These are phyloP conservation scores for Labroides dimidiatus DNA, from an alignment of 2,797 vertebrate species.

Conservation along the genomic window DNA sequence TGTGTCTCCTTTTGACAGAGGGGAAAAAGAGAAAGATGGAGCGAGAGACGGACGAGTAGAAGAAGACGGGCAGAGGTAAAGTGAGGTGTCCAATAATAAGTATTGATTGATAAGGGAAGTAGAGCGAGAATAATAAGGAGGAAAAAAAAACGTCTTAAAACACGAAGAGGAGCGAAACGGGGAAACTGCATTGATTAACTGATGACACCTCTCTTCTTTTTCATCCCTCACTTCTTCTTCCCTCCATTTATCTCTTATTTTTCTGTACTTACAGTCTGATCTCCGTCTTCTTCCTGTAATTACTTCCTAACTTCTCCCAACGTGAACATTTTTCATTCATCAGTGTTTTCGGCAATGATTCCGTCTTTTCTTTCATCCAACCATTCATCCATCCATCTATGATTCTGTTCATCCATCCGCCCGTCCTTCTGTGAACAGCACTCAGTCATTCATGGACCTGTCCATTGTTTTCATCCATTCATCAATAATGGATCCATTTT, in stretches of 20 bases:
- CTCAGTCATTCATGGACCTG: neutral
- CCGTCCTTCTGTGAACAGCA: neutral
- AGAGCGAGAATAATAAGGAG: constrained; percentile 72
- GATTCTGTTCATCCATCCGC: too few relatives aligned
- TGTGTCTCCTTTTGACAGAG: constrained; percentile 19
- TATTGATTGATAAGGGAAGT: constrained; percentile 78
- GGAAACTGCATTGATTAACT: constrained; percentile 64
- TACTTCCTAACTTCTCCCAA: too few relatives aligned
- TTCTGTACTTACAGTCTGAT: neutral
- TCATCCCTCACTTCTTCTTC: constrained; percentile 38
- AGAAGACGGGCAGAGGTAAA: constrained; percentile 24
- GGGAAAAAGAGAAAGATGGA: constrained; percentile 2
- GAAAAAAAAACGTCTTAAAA: constrained; percentile 56
- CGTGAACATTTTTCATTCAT: too few relatives aligned
- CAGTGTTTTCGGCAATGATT: too few relatives aligned
- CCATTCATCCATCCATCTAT: neutral
- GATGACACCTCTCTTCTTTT: constrained; percentile 54
- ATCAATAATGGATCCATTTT: neutral
- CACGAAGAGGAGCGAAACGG: constrained; percentile 54
- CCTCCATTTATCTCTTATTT: constrained; percentile 23
- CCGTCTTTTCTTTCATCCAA: neutral
- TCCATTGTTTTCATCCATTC: neutral
- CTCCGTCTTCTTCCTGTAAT: neutral
- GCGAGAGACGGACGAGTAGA: neutral
- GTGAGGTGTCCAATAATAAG: constrained; percentile 64